These are phyloP conservation scores for Nemotelus nigrinus DNA, from an alignment of 2,888 invertebrate species.

Conservation along the genomic window DNA sequence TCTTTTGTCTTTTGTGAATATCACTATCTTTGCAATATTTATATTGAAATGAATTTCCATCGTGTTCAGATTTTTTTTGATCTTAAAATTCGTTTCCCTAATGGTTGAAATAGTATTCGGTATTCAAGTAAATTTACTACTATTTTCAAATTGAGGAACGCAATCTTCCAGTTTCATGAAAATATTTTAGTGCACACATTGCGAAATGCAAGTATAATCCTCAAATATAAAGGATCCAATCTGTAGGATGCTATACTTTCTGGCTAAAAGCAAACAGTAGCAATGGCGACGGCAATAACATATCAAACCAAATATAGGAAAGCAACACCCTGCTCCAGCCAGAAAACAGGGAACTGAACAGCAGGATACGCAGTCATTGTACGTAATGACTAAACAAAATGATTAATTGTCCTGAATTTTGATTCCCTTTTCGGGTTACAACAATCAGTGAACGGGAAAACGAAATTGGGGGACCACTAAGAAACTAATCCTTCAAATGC, in stretches of 20 bases:
- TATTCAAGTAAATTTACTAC: neutral
- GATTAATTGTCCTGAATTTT: constrained; percentile 65
- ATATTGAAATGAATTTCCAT: too few relatives aligned
- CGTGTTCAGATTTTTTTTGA: too few relatives aligned
- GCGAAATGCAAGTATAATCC: constrained; percentile 11
- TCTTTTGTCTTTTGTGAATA: too few relatives aligned
- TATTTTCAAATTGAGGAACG: neutral
- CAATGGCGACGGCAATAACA: constrained; percentile 31
- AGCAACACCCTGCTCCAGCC: neutral
- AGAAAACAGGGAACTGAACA: constrained; percentile 19
- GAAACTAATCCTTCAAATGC: constrained; percentile 42
- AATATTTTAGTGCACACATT: neutral
- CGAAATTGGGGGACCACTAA: constrained; percentile 25
- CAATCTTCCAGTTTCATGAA: neutral
- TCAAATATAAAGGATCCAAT: constrained; percentile 30
- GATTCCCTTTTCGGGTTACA: constrained; percentile 56
- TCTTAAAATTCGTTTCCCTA: too few relatives aligned
- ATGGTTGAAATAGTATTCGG: too few relatives aligned
- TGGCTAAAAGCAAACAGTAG: constrained; percentile 30
- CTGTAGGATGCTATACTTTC: constrained; percentile 13
- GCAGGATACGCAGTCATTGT: constrained; percentile 38
- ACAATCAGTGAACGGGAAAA: neutral
- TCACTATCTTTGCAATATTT: too few relatives aligned
- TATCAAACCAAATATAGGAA: constrained; percentile 34
- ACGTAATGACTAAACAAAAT: constrained; percentile 62